phyloP scores from a whole-genome alignment of 2,797 vertebrate genomes.

The Bradypodion ventrale region DNA sequence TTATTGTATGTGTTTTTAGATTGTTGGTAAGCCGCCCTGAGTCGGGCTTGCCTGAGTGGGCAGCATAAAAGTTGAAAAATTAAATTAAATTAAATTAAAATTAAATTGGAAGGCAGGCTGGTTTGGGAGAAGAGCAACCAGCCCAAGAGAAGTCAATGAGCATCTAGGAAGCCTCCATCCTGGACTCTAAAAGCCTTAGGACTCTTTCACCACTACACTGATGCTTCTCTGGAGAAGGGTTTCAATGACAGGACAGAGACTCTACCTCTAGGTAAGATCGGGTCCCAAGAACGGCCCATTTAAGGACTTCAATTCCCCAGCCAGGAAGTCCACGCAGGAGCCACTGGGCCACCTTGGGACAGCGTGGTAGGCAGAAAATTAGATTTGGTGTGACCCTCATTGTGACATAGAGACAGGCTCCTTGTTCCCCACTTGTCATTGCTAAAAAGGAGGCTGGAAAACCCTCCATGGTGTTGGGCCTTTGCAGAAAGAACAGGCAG shows the following conservation, averaged over 20 bases:
- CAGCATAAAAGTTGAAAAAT: too few relatives aligned
- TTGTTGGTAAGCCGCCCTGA: too few relatives aligned
- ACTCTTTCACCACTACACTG: neutral
- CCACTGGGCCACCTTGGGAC: neutral
- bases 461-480: neutral
- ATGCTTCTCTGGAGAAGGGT: neutral
- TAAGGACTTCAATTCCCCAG: neutral
- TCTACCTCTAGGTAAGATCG: neutral
- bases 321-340: neutral
- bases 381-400: neutral
- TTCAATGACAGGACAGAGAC: neutral
- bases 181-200: too few relatives aligned
- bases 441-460: neutral
- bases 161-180: too few relatives aligned
- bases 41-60: too few relatives aligned
- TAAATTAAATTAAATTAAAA: too few relatives aligned
- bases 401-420: neutral
- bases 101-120: too few relatives aligned
- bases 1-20: too few relatives aligned
- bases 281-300: neutral
- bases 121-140: too few relatives aligned
- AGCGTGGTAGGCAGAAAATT: conserved; percentile 18
- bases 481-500: too few relatives aligned
- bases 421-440: neutral
- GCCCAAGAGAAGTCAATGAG: too few relatives aligned